phyloP scores from a whole-genome alignment of 2,888 invertebrate species.

The Diogma glabrata region DNA sequence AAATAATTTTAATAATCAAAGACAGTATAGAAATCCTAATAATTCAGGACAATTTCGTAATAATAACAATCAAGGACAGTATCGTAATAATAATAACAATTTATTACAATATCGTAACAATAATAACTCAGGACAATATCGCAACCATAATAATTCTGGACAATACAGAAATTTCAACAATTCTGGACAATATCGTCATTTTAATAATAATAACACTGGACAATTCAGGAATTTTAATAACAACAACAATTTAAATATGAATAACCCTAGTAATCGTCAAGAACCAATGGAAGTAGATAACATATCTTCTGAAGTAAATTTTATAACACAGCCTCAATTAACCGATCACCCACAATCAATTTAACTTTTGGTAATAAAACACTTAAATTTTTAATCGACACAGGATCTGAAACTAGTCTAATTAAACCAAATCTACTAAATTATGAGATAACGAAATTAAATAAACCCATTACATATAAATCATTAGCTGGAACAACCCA shows the following conservation, averaged over 20 bases:
- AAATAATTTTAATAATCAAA: not conserved
- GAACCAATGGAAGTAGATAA: not conserved
- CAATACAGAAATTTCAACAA: too few species aligned
- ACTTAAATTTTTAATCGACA: conserved; percentile 11
- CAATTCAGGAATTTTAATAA: too few species aligned
- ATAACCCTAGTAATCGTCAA: too few species aligned
- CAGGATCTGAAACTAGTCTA: conserved; percentile 12
- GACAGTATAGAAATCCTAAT: not conserved
- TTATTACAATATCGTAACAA: too few species aligned
- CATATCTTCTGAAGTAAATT: not conserved
- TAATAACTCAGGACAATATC: not conserved
- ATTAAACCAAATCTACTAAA: conserved; percentile 8
- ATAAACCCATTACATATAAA: conserved; percentile 9
- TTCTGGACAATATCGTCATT: too few species aligned
- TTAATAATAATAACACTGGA: too few species aligned
- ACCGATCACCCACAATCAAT: conserved; percentile 43
- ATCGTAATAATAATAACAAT: not conserved
- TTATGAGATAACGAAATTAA: conserved; percentile 4
- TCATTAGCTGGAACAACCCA: conserved; percentile 9
- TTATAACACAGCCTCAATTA: conserved; percentile 48
- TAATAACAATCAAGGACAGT: not conserved
- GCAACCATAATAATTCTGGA: too few species aligned
- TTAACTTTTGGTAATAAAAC: conserved; percentile 7
- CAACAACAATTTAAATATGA: too few species aligned
- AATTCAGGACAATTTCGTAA: not conserved